Evolutionary conservation across 2,113 vertebrate genomes (phyloP).

Genomic region (Glareola pratincola): DNA sequence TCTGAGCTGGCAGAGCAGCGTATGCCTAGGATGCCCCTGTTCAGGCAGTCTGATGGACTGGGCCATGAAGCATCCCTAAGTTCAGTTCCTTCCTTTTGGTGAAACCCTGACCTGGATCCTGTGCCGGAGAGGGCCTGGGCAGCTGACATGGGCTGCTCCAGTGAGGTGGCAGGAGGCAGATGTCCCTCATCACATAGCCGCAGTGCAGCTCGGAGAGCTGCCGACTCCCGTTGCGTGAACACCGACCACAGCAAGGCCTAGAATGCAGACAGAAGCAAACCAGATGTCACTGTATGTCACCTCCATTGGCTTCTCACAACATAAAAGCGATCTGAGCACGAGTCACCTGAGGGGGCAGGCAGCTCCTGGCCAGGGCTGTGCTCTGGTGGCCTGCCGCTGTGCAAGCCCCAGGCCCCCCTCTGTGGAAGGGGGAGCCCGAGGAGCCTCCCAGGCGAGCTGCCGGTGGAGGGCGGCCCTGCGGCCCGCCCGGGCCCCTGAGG

Average conservation of each 20-base stretch:
- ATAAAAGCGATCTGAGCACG: too few species aligned
- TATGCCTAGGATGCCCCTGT: rapidly evolving
- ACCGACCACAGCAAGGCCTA: background rate
- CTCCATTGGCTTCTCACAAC: background rate
- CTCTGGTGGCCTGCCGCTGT: background rate
- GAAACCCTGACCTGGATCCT: background rate
- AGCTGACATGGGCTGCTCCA: rapidly evolving
- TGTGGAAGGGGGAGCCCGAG: background rate
- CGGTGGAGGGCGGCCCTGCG: too few species aligned
- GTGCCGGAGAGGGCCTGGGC: background rate
- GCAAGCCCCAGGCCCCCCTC: too few species aligned
- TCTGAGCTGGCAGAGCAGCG: background rate
- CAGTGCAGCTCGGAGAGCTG: rapidly evolving
- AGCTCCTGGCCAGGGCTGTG: background rate
- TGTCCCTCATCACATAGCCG: background rate
- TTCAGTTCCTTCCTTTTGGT: too few species aligned
- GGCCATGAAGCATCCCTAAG: rapidly evolving
- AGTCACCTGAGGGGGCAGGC: too few species aligned
- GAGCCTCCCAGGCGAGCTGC: too few species aligned
- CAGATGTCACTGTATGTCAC: too few species aligned
- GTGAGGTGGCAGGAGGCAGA: too few species aligned
- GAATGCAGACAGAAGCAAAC: background rate
- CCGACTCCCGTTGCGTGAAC: rapidly evolving
- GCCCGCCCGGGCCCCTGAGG: too few species aligned
- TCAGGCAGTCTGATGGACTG: rapidly evolving